Evolutionary conservation across 2,888 invertebrate species (phyloP).

Genomic region (Drosophila seclusa): DNA sequence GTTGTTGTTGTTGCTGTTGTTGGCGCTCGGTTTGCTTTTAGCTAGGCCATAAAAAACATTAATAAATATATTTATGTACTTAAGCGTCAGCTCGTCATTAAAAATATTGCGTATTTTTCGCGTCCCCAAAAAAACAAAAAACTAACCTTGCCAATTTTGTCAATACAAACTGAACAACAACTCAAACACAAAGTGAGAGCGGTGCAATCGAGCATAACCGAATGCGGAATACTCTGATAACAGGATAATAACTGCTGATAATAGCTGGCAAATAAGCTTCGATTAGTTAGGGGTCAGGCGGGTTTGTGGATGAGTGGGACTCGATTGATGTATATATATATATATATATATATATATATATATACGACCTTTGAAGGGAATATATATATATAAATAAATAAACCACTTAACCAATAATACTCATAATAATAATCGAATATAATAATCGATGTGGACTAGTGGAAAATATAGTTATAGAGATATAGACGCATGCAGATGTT

Average conservation of each 20-base stretch:
- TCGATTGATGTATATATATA: not conserved
- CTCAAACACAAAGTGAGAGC: not conserved
- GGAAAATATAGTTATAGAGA: not conserved
- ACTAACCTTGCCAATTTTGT: slow-evolving; percentile 44
- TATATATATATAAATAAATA: not conserved
- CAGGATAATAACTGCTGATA: not conserved
- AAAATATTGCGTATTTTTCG: slow-evolving; percentile 29
- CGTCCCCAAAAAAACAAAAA: slow-evolving; percentile 3
- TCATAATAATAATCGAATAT: not conserved
- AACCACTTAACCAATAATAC: not conserved
- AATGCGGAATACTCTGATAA: not conserved
- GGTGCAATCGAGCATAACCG: not conserved
- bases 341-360: not conserved
- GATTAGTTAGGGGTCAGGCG: not conserved
- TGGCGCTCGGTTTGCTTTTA: not conserved
- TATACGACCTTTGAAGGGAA: not conserved
- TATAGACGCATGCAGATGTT: not conserved
- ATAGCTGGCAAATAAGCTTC: not conserved
- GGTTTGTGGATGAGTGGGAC: not conserved
- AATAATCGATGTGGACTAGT: not conserved
- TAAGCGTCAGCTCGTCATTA: slow-evolving; percentile 18
- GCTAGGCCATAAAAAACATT: slow-evolving; percentile 40
- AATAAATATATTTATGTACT: slow-evolving; percentile 21
- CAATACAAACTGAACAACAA: slow-evolving; percentile 11
- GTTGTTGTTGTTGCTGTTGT: slow-evolving; percentile 20